These are phyloP conservation scores for Volucella inanis DNA, from an alignment of 2,888 invertebrate genomes.

Conservation along the genomic window DNA sequence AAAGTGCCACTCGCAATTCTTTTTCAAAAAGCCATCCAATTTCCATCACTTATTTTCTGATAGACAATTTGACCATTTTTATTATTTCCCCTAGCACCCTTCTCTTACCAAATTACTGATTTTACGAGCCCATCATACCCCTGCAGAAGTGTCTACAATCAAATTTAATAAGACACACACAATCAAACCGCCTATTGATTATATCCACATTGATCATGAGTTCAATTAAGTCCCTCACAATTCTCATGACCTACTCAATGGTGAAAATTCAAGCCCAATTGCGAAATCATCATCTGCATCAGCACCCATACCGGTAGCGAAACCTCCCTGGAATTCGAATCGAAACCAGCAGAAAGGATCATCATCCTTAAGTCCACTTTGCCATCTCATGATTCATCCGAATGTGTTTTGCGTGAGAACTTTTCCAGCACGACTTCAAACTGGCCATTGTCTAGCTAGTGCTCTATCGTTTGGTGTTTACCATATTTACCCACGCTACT, in stretches of 20 bases:
- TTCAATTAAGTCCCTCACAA: conserved; percentile 27
- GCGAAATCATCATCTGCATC: conserved; percentile 69
- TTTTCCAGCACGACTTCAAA: conserved; percentile 10
- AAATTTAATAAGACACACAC: conserved; percentile 36
- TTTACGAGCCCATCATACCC: too few species aligned
- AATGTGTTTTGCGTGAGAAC: conserved; percentile 54
- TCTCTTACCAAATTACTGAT: too few species aligned
- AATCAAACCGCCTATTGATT: conserved; percentile 7
- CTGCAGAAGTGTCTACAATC: conserved; percentile 43
- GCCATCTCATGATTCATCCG: conserved; percentile 45
- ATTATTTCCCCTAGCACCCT: too few species aligned
- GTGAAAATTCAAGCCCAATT: conserved; percentile 58
- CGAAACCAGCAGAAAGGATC: conserved; percentile 60
- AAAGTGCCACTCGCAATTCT: too few species aligned
- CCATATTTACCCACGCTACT: conserved; percentile 66
- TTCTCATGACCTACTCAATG: conserved; percentile 58
- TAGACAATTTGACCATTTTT: too few species aligned
- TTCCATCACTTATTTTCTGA: too few species aligned
- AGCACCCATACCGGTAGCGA: conserved; percentile 25
- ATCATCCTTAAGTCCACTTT: conserved; percentile 43
- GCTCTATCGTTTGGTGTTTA: conserved; percentile 19
- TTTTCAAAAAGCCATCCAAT: too few species aligned
- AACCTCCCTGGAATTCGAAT: too few species aligned
- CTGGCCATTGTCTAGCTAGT: conserved; percentile 42
- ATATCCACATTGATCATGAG: conserved; percentile 17